Evolutionary conservation across 1,140 invertebrate species (phyloP).

Genomic region (Zaprionus ornatus): DNA sequence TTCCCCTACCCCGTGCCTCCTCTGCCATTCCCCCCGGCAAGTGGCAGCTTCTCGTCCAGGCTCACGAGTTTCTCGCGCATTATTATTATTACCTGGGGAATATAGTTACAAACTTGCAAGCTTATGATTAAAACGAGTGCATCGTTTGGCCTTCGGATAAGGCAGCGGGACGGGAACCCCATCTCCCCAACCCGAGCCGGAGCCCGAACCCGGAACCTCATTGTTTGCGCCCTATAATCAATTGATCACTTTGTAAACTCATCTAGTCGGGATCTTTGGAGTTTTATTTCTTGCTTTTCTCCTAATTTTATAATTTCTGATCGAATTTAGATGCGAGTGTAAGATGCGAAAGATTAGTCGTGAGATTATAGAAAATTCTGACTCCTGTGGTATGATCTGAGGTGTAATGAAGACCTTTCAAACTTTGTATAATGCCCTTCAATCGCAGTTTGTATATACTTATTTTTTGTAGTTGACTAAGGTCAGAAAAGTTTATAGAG

Average conservation of each 20-base stretch:
- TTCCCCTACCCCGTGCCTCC: not conserved
- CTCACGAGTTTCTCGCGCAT: slow-evolving; percentile 2
- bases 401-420: not conserved
- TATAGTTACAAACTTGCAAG: slow-evolving; percentile 8
- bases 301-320: not conserved
- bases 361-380: not conserved
- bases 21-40: not conserved
- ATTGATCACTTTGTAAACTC: slow-evolving; percentile 3
- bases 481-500: too few species aligned
- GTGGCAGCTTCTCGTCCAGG: not conserved
- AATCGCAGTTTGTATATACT: too few species aligned
- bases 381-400: not conserved
- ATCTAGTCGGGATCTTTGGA: slow-evolving; percentile 1
- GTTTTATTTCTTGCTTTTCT: not conserved
- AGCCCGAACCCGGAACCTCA: not conserved
- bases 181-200: not conserved
- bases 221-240: not conserved
- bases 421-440: not conserved
- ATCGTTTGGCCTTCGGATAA: not conserved
- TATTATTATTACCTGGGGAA: slow-evolving; percentile 3
- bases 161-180: not conserved
- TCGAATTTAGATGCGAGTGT: not conserved
- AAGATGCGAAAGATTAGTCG: not conserved
- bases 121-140: slow-evolving; percentile 7
- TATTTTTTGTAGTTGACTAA: too few species aligned